Evolutionary conservation across 2,113 vertebrate species (phyloP).

Genomic region (Syrrhaptes paradoxus): DNA sequence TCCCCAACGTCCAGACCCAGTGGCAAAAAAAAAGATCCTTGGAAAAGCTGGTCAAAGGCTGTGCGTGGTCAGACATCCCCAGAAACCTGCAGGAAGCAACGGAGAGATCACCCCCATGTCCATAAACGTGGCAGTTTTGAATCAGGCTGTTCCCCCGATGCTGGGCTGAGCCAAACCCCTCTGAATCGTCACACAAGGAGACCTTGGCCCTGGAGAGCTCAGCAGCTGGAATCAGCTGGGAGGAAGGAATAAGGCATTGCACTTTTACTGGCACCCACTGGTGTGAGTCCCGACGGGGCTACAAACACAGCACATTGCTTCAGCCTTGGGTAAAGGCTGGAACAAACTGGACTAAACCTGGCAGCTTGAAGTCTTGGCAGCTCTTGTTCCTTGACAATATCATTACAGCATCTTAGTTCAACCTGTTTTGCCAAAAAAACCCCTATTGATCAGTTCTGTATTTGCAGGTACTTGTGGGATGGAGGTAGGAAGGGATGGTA

Average conservation of each 20-base stretch:
- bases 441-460: neutral
- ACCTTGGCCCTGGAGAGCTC: neutral
- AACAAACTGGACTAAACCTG: neutral
- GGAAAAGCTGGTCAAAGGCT: neutral
- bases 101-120: neutral
- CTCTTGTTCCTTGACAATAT: neutral
- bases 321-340: neutral
- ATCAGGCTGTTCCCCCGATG: neutral
- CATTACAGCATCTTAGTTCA: neutral
- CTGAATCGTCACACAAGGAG: neutral
- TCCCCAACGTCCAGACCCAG: neutral
- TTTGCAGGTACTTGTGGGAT: neutral
- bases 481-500: neutral
- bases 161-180: neutral
- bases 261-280: neutral
- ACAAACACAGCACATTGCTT: neutral
- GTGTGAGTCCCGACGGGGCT: neutral
- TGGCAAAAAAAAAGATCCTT: neutral
- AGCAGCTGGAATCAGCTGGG: neutral
- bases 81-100: neutral
- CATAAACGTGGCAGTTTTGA: neutral
- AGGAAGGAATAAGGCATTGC: neutral
- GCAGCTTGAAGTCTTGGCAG: neutral
- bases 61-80: neutral
- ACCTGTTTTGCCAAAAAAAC: neutral